Evolutionary conservation across 2,113 vertebrate genomes (phyloP).

Genomic region (Neopipo cinnamomea): DNA sequence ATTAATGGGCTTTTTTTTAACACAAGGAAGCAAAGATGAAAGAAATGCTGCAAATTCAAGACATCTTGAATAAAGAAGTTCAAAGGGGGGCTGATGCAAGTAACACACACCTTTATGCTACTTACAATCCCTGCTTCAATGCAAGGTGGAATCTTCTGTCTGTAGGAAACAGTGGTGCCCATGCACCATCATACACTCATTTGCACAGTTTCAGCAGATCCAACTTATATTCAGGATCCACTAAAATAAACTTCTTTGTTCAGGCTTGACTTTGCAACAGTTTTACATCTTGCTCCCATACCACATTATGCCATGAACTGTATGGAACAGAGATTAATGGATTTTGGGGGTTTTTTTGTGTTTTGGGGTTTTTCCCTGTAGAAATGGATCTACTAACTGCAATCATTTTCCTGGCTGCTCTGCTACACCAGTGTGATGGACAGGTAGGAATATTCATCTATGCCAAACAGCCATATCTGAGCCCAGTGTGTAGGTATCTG

Average conservation of each 20-base stretch:
- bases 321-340: not conserved
- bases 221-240: not conserved
- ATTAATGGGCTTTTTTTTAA: not conserved
- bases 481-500: not conserved
- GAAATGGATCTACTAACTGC: conserved; percentile 4
- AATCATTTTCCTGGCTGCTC: not conserved
- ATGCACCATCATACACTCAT: not conserved
- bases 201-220: not conserved
- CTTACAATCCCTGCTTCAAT: not conserved
- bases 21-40: not conserved
- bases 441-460: not conserved
- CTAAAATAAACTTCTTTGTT: not conserved
- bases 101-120: not conserved
- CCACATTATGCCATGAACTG: not conserved
- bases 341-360: fast-evolving
- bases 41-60: not conserved
- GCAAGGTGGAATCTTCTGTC: not conserved
- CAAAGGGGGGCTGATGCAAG: not conserved
- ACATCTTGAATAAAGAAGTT: not conserved
- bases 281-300: not conserved
- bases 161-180: not conserved
- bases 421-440: not conserved
- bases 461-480: not conserved
- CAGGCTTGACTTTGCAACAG: not conserved
- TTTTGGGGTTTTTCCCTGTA: not conserved